phyloP scores from a whole-genome alignment of 2,797 vertebrate genomes.

The Cottoperca gobio region DNA sequence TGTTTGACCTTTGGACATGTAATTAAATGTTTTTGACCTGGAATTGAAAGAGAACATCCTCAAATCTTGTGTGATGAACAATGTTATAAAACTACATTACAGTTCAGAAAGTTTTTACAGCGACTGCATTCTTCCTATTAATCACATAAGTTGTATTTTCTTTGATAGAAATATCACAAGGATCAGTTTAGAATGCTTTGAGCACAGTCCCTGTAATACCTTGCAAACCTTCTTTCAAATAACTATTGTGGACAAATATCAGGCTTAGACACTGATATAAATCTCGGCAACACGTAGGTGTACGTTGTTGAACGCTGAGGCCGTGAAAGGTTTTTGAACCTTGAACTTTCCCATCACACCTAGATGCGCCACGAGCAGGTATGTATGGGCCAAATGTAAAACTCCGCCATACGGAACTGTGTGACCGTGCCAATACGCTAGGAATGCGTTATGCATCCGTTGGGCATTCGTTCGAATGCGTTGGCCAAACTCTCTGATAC shows the following conservation, averaged over 20 bases:
- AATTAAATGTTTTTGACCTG: background rate
- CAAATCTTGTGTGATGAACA: too few relatives aligned
- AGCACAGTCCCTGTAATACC: background rate
- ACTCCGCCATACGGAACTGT: too few relatives aligned
- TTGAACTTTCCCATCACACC: too few relatives aligned
- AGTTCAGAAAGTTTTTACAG: background rate
- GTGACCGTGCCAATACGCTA: too few relatives aligned
- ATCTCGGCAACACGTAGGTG: too few relatives aligned
- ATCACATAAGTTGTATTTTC: constrained; percentile 4
- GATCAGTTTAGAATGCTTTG: background rate
- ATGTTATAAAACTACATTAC: background rate
- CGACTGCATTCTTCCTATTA: background rate
- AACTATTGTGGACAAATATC: constrained; percentile 2
- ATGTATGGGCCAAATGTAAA: too few relatives aligned
- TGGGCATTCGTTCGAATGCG: too few relatives aligned
- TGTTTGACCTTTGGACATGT: background rate
- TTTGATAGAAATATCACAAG: background rate
- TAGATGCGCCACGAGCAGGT: too few relatives aligned
- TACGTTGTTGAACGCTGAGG: too few relatives aligned
- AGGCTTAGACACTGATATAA: background rate
- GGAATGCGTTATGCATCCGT: too few relatives aligned
- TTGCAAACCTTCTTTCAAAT: constrained; percentile 17
- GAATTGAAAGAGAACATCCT: background rate
- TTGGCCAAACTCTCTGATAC: too few relatives aligned
- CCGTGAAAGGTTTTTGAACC: too few relatives aligned